Base-by-base conservation (phyloP, 2,113 vertebrate species). In the Emydura subglobosa region DNA sequence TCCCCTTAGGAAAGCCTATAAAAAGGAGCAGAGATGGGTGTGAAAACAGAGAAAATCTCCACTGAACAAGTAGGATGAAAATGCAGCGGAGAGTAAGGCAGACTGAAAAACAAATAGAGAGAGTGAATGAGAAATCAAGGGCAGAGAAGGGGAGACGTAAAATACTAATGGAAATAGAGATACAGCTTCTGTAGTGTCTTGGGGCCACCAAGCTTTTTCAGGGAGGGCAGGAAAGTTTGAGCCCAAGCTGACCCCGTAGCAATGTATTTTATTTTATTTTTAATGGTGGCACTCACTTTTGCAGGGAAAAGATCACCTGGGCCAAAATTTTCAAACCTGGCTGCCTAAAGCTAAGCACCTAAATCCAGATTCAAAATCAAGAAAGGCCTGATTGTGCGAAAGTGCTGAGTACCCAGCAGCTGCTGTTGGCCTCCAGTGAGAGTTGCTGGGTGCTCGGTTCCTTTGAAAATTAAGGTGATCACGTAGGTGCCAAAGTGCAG, bases 41-140 rank as follows among this genome's bases (percentile, higher is more conserved):
- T 72, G 17, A 90, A 65, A 72, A 94, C 83, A 92, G 7, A 42
- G 13, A 92, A 95, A 94, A 72, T 29, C 68, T 25, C 29, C 86
- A 39, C n/a, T 83, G 11, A 5, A 81, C 51, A 91, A 27, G 13
- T 1, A 1, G 59, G 42, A 11, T 91, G 85, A 87, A 92, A 94
- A 96, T 39, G 39, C 68, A 78, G 9, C 31, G 82, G 14, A 14
- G 72, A 94, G 85, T 86, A 90, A 85, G 34, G 55, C 29, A 76
- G 50, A 92, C n/a, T 19, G 27, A 85, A 93, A 91, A 85, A 25
- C 65, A 87, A 57, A 86, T 72, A 47, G 22, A 68, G 39, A 68
- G 5, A 61, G n/a, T 78, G 29, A 81, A 88, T 79, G 57, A 81
- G 72, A 94, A 94, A 79, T 85, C 82, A 1, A 10, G 44, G 29